phyloP scores from a whole-genome alignment of 2,888 invertebrate species.

The Heliconius sara region DNA sequence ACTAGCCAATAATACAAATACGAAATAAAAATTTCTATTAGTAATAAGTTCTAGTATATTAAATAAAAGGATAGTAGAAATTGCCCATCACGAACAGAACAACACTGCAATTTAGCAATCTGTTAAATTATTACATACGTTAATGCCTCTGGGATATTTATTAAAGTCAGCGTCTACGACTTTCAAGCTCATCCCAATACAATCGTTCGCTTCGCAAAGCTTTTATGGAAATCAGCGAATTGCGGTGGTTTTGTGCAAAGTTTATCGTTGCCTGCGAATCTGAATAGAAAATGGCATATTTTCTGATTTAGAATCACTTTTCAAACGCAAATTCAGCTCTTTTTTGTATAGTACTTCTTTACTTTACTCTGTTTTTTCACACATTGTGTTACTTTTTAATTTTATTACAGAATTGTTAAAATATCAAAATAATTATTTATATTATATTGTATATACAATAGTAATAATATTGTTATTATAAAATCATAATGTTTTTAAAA shows the following conservation, averaged over 20 bases:
- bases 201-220: conserved; percentile 16
- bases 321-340: too few species aligned
- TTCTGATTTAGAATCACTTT: background rate
- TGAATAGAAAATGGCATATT: conserved; percentile 24
- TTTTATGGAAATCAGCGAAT: conserved; percentile 26
- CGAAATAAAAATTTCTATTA: too few species aligned
- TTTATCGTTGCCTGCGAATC: conserved; percentile 23
- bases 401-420: too few species aligned
- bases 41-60: too few species aligned
- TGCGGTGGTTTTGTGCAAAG: conserved; percentile 26
- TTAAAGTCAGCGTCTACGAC: conserved; percentile 17
- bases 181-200: conserved; percentile 12
- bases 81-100: background rate
- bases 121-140: background rate
- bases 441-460: too few species aligned
- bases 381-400: too few species aligned
- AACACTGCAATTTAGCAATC: conserved; percentile 4
- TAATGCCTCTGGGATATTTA: conserved; percentile 14
- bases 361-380: background rate
- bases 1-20: too few species aligned
- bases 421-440: too few species aligned
- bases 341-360: background rate
- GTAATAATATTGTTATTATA: too few species aligned
- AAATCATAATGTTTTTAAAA: too few species aligned
- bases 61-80: too few species aligned